A percentile compares a stretch with the other conserved stretches of the same genome.
Evolutionary conservation across 2,888 invertebrate species (phyloP).

Genomic region (Asteroscopus sphinx): DNA sequence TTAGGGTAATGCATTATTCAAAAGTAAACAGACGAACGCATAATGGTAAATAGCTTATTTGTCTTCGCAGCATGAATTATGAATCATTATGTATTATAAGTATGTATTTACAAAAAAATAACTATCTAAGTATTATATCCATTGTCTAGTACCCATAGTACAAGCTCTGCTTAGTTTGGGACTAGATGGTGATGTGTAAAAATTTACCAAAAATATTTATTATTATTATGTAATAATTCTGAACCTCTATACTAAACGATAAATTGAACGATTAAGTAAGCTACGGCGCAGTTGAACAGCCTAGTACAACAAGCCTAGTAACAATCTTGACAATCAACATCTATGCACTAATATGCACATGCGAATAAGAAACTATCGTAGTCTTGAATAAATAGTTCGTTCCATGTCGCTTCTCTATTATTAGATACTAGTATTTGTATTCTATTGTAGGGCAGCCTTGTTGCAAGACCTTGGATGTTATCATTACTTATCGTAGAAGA

Average conservation of each 20-base stretch:
- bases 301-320: background rate
- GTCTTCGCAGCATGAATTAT: conserved; percentile 13
- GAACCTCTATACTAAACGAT: too few relatives aligned
- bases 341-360: conserved; percentile 38
- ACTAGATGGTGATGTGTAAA: too few relatives aligned
- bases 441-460: conserved; percentile 32
- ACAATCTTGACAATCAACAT: conserved; percentile 23
- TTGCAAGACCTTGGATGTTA: conserved; percentile 33
- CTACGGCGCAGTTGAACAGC: conserved; percentile 10
- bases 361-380: conserved; percentile 49
- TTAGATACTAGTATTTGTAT: conserved; percentile 38
- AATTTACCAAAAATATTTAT: too few relatives aligned
- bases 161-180: too few relatives aligned
- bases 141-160: too few relatives aligned
- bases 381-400: conserved; percentile 22
- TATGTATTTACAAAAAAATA: conserved; percentile 1
- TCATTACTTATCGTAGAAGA: too few relatives aligned
- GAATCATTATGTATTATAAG: background rate
- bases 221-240: too few relatives aligned
- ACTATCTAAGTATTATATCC: too few relatives aligned
- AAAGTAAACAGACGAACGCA: conserved; percentile 14
- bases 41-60: conserved; percentile 3
- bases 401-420: conserved; percentile 23
- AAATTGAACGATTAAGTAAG: background rate
- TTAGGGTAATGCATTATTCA: conserved; percentile 16